Evolutionary conservation across 2,888 invertebrate genomes (phyloP), one percentile per base, ranked within the genome.

Genomic region (Palloptera scutellata): DNA sequence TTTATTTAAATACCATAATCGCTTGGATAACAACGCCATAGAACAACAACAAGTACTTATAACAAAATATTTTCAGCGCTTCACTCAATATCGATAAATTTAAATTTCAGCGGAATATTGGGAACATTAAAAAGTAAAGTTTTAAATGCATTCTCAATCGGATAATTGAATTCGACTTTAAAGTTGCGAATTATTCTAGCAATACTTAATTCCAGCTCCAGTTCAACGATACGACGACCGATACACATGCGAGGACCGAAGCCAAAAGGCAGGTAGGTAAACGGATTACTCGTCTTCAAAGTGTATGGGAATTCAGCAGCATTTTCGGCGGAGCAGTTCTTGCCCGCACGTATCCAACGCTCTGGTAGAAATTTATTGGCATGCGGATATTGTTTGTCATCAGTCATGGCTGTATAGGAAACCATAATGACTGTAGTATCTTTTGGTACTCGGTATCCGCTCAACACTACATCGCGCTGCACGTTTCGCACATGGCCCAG

Each of bases 151-250:
- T 82, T 78, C 1, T 81, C 78, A 0, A 77, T 81, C 0, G 81
- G 65, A 64, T 83, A 67, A 40, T 83, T 78, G 30, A 76, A 83
- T 67, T 79, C 80, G 1, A 83, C 71, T 1, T 76, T 68, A 42
- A 80, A 83, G 69, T 83, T 81, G 0, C 84, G 72, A 1, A 83
- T 70, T 1, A 83, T 57, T 3, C 80, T 86, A n/a, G 87, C 85
- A 8, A 88, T 72, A 0, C 89, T 82, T 19, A 86, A 85, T 79
- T 89, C 89, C 61, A 92, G 86, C 81, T 92, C 92, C 76, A 93
- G 86, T 77, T 92, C 91, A 0, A 92, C 92, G 69, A 94, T 89
- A 76, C 92, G 86, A 76, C 90, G 87, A 9, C 93, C 93, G 72
- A 92, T 88, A 78, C 92, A 92, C 62, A 88, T 88, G 67, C 92